A percentile compares a stretch with the other conserved stretches of the same genome.
These are phyloP conservation scores for Oscheius sp. DNA, from an alignment of 2,888 invertebrate species.

Conservation along the genomic window DNA sequence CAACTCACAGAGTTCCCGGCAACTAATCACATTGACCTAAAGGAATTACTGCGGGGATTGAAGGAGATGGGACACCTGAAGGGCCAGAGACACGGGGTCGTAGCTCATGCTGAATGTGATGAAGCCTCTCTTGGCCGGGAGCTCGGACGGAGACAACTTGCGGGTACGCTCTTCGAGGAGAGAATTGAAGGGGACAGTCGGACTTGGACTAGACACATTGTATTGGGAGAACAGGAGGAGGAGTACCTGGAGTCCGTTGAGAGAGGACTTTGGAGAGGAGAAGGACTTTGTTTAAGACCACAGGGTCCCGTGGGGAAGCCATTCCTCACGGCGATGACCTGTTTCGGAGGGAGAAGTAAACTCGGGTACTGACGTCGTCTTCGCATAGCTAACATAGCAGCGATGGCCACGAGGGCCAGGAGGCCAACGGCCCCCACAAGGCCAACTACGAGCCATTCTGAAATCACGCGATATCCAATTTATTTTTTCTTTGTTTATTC, in stretches of 20 bases:
- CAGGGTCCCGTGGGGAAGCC: conserved; percentile 62
- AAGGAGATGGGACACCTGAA: conserved; percentile 55
- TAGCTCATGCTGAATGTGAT: conserved; percentile 68
- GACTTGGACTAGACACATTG: conserved; percentile 50
- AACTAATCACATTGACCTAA: conserved; percentile 66
- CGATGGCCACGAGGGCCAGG: conserved; percentile 59
- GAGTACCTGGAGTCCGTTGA: conserved; percentile 56
- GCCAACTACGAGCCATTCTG: conserved; percentile 67
- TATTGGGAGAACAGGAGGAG: not conserved
- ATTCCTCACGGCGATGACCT: conserved; percentile 61
- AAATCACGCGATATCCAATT: conserved; percentile 29
- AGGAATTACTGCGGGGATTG: not conserved
- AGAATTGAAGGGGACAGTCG: conserved; percentile 50
- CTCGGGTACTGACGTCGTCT: conserved; percentile 58
- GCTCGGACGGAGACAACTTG: conserved; percentile 60
- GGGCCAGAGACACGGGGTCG: conserved; percentile 63
- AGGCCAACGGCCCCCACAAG: conserved; percentile 60
- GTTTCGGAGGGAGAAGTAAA: conserved; percentile 59
- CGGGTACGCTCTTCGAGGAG: conserved; percentile 59
- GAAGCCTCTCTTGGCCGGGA: conserved; percentile 64
- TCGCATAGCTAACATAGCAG: conserved; percentile 60
- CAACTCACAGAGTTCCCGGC: conserved; percentile 66
- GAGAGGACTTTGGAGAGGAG: conserved; percentile 66
- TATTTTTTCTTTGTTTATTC: no score
- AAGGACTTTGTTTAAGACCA: conserved; percentile 63